Base-by-base conservation (phyloP, 92 coral and sea anemone species). In the Parazoanthus darwini region DNA sequence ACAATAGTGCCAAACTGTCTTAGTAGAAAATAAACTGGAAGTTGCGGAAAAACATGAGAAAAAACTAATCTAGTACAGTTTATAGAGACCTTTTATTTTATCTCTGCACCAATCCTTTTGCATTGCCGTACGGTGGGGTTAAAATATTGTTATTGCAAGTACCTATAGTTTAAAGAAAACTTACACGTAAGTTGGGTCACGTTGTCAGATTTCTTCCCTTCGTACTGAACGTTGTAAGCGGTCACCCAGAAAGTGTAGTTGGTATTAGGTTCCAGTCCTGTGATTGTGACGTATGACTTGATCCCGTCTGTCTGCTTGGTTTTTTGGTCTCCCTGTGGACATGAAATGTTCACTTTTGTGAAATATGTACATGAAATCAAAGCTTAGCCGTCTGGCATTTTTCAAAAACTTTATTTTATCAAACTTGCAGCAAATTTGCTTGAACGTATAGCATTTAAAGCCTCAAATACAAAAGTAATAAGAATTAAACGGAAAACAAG, bases 221-320 rank as follows among this genome's bases (percentile, higher is more conserved):
- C 85, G 72, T 90, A 77, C 29, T 67, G 59, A 35, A 80, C 71
- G 67, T 90, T 90, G 85, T 81, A 54, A 33, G 90, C 88, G 15
- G 85, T 86, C 74, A 90, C 92, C 92, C 90, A 90, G 73, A 90
- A 74, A 0, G 92, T 74, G 86, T 90, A 90, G 25, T 81, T 90
- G 35, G 86, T 87, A 59, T 82, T 82, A 29, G 77, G 83, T 65
- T 71, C 46, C 37, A 82, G 78, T 7, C 23, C 63, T 25, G 37
- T 44, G 63, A 82, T 16, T 68, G 37, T 25, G 3, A 82, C 39
- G 43, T 82, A 82, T 2, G 86, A 68, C 63, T 68, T 82, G 78
- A 26, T 29, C 29, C 86, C 86, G 22, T 66, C 86, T 29, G 77
- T 43, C 22, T 68, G 63, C 39, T 82, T 25, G 43, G 44, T 66